Evolutionary conservation across 1,140 invertebrate genomes (phyloP).

Genomic region (Cepaea nemoralis): DNA sequence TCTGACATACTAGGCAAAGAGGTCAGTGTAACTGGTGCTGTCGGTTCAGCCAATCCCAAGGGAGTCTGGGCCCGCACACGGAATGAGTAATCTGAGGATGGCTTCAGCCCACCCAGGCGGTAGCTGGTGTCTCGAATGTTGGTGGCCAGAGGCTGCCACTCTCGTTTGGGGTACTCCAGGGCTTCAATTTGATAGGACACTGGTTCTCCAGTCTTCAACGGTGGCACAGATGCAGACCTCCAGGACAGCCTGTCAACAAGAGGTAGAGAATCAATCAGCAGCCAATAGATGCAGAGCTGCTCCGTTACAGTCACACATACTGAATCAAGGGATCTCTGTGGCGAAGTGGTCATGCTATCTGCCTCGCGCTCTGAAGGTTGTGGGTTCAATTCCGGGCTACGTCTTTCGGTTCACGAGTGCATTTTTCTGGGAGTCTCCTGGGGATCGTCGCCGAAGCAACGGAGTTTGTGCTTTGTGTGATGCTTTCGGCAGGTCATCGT

Average conservation of each 20-base stretch:
- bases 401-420: no score
- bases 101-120: constrained; percentile 56
- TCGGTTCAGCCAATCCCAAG: constrained; percentile 71
- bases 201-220: constrained; percentile 41
- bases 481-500: no score
- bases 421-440: no score
- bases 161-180: constrained; percentile 55
- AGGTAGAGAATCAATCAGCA: constrained; percentile 34
- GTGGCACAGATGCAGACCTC: constrained; percentile 44
- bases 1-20: constrained; percentile 57
- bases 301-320: no score
- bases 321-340: no score
- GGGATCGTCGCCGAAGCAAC: no score
- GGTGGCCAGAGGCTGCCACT: constrained; percentile 59
- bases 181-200: constrained; percentile 63
- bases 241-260: constrained; percentile 48
- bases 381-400: no score
- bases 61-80: constrained; percentile 81
- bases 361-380: no score
- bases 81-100: constrained; percentile 62
- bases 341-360: no score
- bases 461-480: no score
- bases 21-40: constrained; percentile 59
- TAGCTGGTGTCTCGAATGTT: constrained; percentile 58
- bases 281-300: no score